phyloP scores from a whole-genome alignment of 2,888 invertebrate species.

The Eilema griseolum region DNA sequence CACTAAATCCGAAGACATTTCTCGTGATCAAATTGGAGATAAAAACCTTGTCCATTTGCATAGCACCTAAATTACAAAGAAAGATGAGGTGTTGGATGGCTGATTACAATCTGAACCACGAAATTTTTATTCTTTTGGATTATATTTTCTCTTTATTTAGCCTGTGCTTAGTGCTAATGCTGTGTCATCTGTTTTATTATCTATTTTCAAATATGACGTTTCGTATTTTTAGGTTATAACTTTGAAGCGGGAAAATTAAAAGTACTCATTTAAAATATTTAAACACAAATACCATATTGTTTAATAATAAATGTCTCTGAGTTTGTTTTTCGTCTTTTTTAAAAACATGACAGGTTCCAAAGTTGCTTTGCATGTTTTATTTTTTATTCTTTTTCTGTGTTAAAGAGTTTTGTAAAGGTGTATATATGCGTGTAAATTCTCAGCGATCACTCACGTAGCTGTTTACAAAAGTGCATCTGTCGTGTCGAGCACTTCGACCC shows the following conservation, averaged over 20 bases:
- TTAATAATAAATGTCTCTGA: slow-evolving; percentile 8
- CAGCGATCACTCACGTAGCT: slow-evolving; percentile 43
- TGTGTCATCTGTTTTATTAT: slow-evolving; percentile 23
- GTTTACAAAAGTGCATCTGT: slow-evolving; percentile 58
- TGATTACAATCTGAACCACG: slow-evolving; percentile 48
- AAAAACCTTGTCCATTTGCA: slow-evolving; percentile 61
- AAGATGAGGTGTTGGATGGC: slow-evolving; percentile 58
- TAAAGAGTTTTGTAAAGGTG: slow-evolving; percentile 33
- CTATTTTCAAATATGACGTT: slow-evolving; percentile 18
- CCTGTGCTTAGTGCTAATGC: slow-evolving; percentile 29
- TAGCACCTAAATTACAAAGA: slow-evolving; percentile 59
- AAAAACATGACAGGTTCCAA: slow-evolving; percentile 7
- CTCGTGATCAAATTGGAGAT: slow-evolving; percentile 55
- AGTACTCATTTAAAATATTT: slow-evolving; percentile 1
- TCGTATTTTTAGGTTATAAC: slow-evolving; percentile 9
- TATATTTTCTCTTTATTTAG: slow-evolving; percentile 28
- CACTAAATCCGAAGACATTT: slow-evolving; percentile 59
- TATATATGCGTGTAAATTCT: slow-evolving; percentile 38
- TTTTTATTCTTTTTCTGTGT: slow-evolving; percentile 20
- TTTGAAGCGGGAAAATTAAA: neutral
- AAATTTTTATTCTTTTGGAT: slow-evolving; percentile 33
- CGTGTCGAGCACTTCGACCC: slow-evolving; percentile 62
- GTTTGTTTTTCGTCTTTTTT: slow-evolving; percentile 1
- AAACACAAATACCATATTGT: slow-evolving; percentile 10
- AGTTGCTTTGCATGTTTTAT: slow-evolving; percentile 13